Conservation (phyloP, 2,113 vertebrate species). For the Urocitellus parryii region DNA sequence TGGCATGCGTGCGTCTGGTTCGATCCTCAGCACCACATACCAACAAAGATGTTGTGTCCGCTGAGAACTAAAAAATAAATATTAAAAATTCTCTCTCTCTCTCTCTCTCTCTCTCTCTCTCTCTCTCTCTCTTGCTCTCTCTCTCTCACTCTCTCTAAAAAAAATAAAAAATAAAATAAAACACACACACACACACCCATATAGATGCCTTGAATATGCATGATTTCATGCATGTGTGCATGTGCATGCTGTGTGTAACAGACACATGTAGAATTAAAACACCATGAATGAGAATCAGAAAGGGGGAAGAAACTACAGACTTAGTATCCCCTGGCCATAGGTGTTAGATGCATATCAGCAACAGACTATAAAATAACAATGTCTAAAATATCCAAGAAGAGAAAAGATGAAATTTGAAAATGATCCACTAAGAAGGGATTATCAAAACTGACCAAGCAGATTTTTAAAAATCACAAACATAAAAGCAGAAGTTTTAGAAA, state of each 20-base stretch:
- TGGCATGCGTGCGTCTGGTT: too few relatives aligned
- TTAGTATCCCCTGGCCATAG: not conserved
- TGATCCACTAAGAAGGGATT: not conserved
- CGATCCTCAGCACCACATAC: too few relatives aligned
- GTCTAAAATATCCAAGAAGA: not conserved
- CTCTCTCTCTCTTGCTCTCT: too few relatives aligned
- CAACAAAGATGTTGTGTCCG: too few relatives aligned
- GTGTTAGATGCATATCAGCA: not conserved
- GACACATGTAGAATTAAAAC: not conserved
- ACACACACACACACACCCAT: not conserved
- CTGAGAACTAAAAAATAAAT: too few relatives aligned
- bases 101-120: too few relatives aligned
- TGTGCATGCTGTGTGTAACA: not conserved
- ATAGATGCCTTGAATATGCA: not conserved
- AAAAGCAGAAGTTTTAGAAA: not conserved
- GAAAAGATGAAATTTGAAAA: not conserved
- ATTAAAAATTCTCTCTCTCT: too few relatives aligned
- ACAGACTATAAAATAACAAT: not conserved
- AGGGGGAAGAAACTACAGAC: not conserved
- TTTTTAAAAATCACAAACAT: not conserved
- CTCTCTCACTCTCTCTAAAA: too few relatives aligned
- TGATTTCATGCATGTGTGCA: not conserved
- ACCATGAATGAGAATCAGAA: not conserved
- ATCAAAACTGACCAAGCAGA: not conserved
- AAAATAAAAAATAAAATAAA: too few relatives aligned